Percentiles rank a stretch among this genome's conserved stretches.
Evolutionary conservation across 2,113 vertebrate genomes (phyloP).

Genomic region (Passer montanus): DNA sequence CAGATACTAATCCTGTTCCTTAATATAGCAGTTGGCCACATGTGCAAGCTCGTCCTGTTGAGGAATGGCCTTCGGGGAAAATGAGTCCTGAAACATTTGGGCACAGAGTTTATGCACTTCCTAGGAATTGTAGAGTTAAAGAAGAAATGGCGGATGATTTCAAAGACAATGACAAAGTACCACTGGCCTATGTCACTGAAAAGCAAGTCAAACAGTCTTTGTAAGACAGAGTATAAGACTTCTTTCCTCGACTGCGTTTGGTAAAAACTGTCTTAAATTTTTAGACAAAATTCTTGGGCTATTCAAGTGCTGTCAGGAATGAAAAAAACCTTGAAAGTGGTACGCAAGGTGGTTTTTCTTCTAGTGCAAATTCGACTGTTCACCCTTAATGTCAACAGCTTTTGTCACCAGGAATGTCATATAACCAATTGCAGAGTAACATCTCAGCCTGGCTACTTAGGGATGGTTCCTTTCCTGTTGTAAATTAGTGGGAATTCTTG

Average conservation of each 20-base stretch:
- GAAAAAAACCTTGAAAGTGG: neutral
- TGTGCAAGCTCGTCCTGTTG: neutral
- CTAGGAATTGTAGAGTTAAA: neutral
- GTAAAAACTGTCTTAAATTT: neutral
- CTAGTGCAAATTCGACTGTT: neutral
- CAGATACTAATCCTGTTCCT: slow-evolving; percentile 9
- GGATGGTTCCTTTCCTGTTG: neutral
- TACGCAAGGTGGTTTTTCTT: neutral
- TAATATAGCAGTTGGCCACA: neutral
- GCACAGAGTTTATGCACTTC: neutral
- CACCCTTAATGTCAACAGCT: neutral
- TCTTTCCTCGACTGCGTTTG: neutral
- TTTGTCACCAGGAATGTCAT: neutral
- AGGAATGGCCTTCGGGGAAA: neutral
- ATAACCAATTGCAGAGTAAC: neutral
- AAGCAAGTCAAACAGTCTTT: neutral
- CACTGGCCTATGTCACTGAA: neutral
- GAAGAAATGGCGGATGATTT: neutral
- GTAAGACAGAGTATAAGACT: neutral
- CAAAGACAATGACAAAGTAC: neutral
- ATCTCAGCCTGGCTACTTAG: neutral
- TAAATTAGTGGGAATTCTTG: neutral
- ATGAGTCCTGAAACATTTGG: neutral
- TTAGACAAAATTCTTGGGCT: neutral
- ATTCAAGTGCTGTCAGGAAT: neutral